Percentiles rank a stretch among this genome's conserved stretches.
phyloP scores from a whole-genome alignment of 2,888 invertebrate genomes.

The Netelia melanura region DNA sequence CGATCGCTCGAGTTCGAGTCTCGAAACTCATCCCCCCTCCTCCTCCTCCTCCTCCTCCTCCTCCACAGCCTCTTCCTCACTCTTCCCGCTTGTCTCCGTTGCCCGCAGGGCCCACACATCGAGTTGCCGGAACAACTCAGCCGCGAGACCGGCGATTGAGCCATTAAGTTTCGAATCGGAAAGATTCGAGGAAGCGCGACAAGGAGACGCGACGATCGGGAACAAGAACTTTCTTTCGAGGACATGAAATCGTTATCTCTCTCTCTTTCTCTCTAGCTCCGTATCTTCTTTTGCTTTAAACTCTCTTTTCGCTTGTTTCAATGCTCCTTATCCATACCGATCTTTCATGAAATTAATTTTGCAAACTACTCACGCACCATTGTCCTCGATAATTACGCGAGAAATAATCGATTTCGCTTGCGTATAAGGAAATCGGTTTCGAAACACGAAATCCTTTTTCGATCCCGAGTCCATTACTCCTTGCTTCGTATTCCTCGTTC shows the following conservation, averaged over 20 bases:
- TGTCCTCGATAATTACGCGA: slow-evolving; percentile 57
- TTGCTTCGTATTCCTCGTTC: background rate
- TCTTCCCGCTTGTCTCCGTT: slow-evolving; percentile 40
- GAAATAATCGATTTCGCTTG: slow-evolving; percentile 53
- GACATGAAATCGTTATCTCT: background rate
- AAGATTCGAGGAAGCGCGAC: slow-evolving; percentile 67
- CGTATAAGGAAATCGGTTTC: slow-evolving; percentile 48
- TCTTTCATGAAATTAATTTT: slow-evolving; percentile 48
- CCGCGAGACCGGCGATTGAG: slow-evolving; percentile 77
- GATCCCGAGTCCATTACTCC: background rate
- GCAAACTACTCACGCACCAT: slow-evolving; percentile 55
- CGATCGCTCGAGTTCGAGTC: slow-evolving; percentile 56
- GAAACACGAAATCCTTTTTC: background rate
- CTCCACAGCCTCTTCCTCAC: background rate
- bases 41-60: slow-evolving; percentile 2
- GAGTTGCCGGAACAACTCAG: slow-evolving; percentile 79
- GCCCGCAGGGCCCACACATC: slow-evolving; percentile 79
- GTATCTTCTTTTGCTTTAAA: background rate
- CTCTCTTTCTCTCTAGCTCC: background rate
- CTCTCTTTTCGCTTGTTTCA: background rate
- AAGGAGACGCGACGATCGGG: slow-evolving; percentile 54
- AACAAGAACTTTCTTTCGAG: slow-evolving; percentile 55
- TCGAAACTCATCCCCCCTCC: slow-evolving; percentile 10
- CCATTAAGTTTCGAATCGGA: slow-evolving; percentile 77
- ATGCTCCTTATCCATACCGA: background rate